Percentiles rank a stretch among this genome's conserved stretches.
These are phyloP conservation scores for Clangula hyemalis DNA, from an alignment of 2,797 vertebrate species.

Conservation along the genomic window DNA sequence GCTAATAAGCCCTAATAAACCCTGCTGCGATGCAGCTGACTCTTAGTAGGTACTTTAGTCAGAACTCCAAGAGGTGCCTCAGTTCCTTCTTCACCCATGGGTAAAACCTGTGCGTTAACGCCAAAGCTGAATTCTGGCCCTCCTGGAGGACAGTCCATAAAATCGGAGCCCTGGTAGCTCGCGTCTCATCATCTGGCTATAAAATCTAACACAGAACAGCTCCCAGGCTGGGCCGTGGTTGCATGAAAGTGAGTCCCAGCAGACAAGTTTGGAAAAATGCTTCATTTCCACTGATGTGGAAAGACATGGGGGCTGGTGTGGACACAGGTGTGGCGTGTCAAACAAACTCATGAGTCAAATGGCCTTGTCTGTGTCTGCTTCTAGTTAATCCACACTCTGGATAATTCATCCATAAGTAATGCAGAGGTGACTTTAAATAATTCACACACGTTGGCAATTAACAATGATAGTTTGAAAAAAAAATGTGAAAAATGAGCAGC, in stretches of 20 bases:
- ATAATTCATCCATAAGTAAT: neutral
- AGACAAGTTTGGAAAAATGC: neutral
- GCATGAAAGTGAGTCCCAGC: neutral
- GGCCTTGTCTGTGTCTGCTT: neutral
- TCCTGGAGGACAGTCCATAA: neutral
- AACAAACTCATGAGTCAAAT: neutral
- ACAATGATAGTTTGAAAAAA: neutral
- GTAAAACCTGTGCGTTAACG: neutral
- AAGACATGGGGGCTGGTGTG: neutral
- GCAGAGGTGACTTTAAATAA: neutral
- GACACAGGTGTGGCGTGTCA: rapidly evolving
- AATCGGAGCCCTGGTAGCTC: neutral
- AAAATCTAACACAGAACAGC: rapidly evolving
- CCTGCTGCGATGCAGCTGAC: neutral
- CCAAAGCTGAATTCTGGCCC: neutral
- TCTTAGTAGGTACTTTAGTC: neutral
- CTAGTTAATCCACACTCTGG: neutral
- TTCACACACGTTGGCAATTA: neutral
- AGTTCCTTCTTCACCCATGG: neutral
- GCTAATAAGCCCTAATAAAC: neutral
- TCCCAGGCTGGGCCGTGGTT: neutral
- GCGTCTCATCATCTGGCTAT: rapidly evolving
- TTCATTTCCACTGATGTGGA: neutral
- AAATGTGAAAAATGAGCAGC: neutral
- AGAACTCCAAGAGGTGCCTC: neutral